phyloP scores from a whole-genome alignment of 2,797 vertebrate genomes.

The Nasua narica region DNA sequence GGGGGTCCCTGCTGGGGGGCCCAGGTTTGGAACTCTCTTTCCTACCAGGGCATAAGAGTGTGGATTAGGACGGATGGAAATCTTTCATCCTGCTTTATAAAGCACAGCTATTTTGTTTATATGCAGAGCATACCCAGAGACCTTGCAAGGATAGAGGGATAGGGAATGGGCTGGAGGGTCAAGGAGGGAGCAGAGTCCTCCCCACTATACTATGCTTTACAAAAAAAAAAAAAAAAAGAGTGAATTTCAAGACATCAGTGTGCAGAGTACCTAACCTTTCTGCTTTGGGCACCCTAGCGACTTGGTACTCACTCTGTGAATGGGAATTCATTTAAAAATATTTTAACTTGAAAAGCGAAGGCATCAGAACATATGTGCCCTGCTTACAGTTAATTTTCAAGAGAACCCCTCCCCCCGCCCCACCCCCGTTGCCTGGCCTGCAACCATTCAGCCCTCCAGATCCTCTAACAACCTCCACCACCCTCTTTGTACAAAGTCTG shows the following conservation, averaged over 20 bases:
- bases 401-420: not conserved
- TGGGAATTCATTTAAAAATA: not conserved
- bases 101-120: not conserved
- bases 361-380: not conserved
- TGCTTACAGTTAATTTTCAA: not conserved
- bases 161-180: not conserved
- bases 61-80: not conserved
- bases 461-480: not conserved
- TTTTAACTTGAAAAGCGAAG: not conserved
- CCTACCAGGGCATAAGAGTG: not conserved
- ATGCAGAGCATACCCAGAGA: not conserved
- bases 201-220: not conserved
- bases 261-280: not conserved
- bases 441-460: not conserved
- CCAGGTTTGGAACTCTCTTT: not conserved
- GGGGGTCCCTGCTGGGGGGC: not conserved
- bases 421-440: fast-evolving
- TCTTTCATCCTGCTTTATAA: not conserved
- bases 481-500: not conserved
- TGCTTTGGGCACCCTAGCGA: not conserved
- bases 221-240: not conserved
- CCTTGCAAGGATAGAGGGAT: not conserved
- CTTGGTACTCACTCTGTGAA: not conserved
- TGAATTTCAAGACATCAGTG: not conserved
- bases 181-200: fast-evolving